Evolutionary conservation across 2,797 vertebrate genomes (phyloP), one percentile per base, ranked within the genome.

Genomic region (Gymnocypris eckloni): DNA sequence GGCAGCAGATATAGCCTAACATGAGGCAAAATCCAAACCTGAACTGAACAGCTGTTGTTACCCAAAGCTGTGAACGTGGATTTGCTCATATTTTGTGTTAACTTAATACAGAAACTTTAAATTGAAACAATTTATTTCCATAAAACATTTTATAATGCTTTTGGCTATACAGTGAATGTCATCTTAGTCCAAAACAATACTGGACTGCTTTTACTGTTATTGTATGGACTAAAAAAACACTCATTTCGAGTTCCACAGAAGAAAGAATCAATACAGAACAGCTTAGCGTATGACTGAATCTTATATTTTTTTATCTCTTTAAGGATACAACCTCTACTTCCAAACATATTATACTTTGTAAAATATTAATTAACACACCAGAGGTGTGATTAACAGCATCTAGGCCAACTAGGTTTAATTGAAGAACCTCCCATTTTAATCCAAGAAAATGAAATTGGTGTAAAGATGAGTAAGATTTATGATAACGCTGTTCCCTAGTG

Each of bases 311-410:
- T 33, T 33, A 33, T 33, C 1, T 48, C 50, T 56, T 28, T 3
- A 20, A 59, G 18, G 37, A 41, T 64, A 7, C 22, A 16, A 52
- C 13, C 22, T 50, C 59, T 50, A 39, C 56, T 64, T 71, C 71
- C 43, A 70, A 76, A 75, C 50, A 70, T 33, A 33, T 43, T 61
- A 18, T 25, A 86, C 82, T 77, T 76, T 70, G 90, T 90, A 76
- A 90, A 90, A 79, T 90, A 87, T 84, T 86, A 3, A 87, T 13
- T 20, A 76, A 54, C 28, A 79, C 81, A 22, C 8, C 28, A n/a
- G 28, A 59, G 80, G 75, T 71, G 48, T 59, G 50, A 81, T 80
- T 76, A 10, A 11, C 64, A 61, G 81, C 79, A 64, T 81, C 83
- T 83, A 45, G 67, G 52, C 20, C 15, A 77, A 72, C 86, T 82